Percentiles rank a stretch among this genome's conserved stretches.
phyloP scores from a whole-genome alignment of 2,888 invertebrate genomes.

The Diadromus collaris region DNA sequence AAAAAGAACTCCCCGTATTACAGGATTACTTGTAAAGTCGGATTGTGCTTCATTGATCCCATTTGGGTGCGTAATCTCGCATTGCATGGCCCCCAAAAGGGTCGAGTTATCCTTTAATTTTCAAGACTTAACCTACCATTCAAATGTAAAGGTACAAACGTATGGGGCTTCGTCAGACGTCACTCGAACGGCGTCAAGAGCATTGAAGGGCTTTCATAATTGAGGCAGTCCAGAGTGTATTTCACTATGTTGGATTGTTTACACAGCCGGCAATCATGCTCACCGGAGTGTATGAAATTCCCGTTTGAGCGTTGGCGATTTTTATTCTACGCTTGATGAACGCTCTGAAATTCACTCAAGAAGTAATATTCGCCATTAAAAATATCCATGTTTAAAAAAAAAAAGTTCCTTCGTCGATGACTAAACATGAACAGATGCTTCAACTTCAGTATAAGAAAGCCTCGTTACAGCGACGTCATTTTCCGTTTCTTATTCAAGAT shows the following conservation, averaged over 20 bases:
- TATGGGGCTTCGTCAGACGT: background rate
- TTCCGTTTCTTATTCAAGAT: background rate
- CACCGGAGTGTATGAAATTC: background rate
- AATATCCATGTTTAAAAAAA: no score
- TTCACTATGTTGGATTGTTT: background rate
- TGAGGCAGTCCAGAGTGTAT: background rate
- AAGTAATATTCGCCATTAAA: no score
- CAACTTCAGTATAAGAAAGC: no score
- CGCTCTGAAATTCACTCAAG: no score
- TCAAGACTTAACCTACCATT: constrained; percentile 11
- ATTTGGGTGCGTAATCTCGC: background rate
- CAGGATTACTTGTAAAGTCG: background rate
- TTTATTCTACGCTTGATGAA: background rate
- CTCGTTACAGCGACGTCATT: background rate
- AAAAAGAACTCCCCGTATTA: background rate
- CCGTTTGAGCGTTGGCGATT: background rate
- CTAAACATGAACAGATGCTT: no score
- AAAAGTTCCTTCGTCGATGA: no score
- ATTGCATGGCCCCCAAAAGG: constrained; percentile 7
- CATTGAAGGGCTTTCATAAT: background rate
- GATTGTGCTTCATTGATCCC: constrained; percentile 21
- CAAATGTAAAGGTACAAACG: background rate
- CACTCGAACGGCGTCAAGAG: constrained; percentile 4
- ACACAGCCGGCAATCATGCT: background rate
- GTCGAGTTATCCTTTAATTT: constrained; percentile 21